Evolutionary conservation across 1,140 invertebrate genomes (phyloP).

Genomic region (Drosophila chauvacae): DNA sequence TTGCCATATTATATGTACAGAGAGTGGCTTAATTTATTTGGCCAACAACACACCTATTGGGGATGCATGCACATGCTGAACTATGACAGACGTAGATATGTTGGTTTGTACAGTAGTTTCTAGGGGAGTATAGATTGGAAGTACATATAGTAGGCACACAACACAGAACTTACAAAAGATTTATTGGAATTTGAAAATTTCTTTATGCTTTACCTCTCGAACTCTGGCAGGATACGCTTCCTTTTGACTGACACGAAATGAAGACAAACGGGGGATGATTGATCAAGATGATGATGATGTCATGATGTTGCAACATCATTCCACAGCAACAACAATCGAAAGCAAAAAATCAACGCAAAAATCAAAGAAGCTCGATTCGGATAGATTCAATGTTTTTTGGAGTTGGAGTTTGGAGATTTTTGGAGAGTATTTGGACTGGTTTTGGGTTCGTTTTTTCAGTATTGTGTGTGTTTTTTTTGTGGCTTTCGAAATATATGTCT

Average conservation of each 20-base stretch:
- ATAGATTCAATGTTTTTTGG: conserved; percentile 33
- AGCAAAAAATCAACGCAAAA: conserved; percentile 65
- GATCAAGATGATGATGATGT: conserved; percentile 54
- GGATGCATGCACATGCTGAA: conserved; percentile 74
- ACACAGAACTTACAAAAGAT: conserved; percentile 71
- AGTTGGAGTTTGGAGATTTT: conserved; percentile 34
- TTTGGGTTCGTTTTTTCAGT: conserved; percentile 15
- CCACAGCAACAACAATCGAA: conserved; percentile 63
- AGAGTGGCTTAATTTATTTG: conserved; percentile 45
- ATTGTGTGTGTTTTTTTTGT: conserved; percentile 35
- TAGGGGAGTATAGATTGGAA: conserved; percentile 32
- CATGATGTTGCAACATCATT: conserved; percentile 61
- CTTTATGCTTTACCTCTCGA: conserved; percentile 71
- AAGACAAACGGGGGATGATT: conserved; percentile 64
- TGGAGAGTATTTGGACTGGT: conserved; percentile 34
- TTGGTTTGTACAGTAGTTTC: conserved; percentile 46
- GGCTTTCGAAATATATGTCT: conserved; percentile 33
- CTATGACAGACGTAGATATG: conserved; percentile 37
- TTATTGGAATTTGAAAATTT: conserved; percentile 75
- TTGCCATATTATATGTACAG: conserved; percentile 75
- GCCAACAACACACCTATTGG: conserved; percentile 16
- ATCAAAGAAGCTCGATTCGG: conserved; percentile 66
- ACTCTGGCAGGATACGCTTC: conserved; percentile 58
- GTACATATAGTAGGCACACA: conserved; percentile 63
- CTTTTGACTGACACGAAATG: conserved; percentile 78